Base-by-base conservation (phyloP, 2,888 invertebrate genomes). In the Drosophila subsilvestris region DNA sequence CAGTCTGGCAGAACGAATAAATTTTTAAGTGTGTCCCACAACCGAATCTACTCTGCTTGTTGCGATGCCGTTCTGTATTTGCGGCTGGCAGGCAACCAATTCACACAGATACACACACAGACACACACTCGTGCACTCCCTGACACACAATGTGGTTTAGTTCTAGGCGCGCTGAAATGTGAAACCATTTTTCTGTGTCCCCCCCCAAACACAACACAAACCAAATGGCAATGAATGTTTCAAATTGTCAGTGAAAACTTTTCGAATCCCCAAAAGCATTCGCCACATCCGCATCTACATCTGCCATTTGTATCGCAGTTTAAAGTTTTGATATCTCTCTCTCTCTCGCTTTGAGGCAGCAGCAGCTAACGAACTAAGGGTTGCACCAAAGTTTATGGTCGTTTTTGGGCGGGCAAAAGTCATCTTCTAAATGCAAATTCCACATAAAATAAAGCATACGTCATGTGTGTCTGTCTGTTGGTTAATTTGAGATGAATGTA, bases 111-210 rank as follows among this genome's bases (percentile, higher is more conserved):
- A 57, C 44, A 48, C 58, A 47, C 49, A 60, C 14, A 27, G 18
- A 18, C 14, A 27, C 22, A 18, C 43, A 63, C 27, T 5, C 18
- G 25, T 17, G 32, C 8, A 47, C 20, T 25, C n/a, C 7, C 14
- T 27, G 14, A 27, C 51, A 22, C 22, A 67, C 49, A 74, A 75
- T 70, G 75, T 70, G 75, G 73, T 79, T 81, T 75, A 79, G 75
- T 80, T 83, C 62, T 78, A 66, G 73, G 82, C 87, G 85, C 85
- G 82, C 77, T 85, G 84, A 87, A 82, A 82, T 85, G 80, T 87
- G 79, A 87, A 85, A 85, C 79, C 79, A 75, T 79, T 80, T 73
- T 65, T 62, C 48, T 45, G 61, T 67, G 53, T 42, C 48, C 25
- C 10, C 55, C 8, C 25, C 10, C 55, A 5, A 47, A 5, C 54